Conservation (phyloP, 1,140 invertebrate genomes). For the Drosophila baimaii region DNA sequence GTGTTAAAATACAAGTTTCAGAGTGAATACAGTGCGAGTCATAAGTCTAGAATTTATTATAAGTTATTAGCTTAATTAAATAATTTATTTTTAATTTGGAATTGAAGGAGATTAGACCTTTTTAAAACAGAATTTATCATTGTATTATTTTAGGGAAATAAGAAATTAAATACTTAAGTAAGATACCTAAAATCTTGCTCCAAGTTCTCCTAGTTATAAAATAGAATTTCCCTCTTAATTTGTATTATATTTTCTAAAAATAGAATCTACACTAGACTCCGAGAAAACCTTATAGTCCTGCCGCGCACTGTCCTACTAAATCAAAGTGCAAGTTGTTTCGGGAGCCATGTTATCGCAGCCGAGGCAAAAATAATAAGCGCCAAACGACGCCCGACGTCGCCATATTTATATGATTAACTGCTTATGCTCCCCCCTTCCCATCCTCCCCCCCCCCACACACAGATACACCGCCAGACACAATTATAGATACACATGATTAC, state of each 20-base stretch:
- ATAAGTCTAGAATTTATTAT: background rate
- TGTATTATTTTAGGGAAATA: background rate
- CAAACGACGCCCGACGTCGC: conserved; percentile 59
- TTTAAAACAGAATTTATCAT: background rate
- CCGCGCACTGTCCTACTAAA: conserved; percentile 50
- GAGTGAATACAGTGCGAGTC: conserved; percentile 12
- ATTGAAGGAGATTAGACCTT: background rate
- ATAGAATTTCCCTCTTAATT: rapidly evolving
- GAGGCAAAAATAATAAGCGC: conserved; percentile 78
- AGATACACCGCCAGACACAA: conserved; percentile 49
- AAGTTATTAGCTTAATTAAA: background rate
- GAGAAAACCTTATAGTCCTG: background rate
- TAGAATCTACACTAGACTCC: background rate
- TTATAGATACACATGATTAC: conserved; percentile 81
- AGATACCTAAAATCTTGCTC: too few species aligned
- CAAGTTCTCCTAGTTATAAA: too few species aligned
- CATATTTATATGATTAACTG: conserved; percentile 84
- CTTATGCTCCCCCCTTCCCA: too few species aligned
- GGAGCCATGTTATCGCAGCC: conserved; percentile 73
- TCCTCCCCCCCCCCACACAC: background rate
- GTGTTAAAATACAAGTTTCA: conserved; percentile 68
- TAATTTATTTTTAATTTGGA: background rate
- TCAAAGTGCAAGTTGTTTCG: conserved; percentile 63
- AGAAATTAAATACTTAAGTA: background rate
- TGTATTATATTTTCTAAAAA: background rate